Evolutionary conservation across 2,888 invertebrate genomes (phyloP).

Genomic region (Caenorhabditis uteleia): DNA sequence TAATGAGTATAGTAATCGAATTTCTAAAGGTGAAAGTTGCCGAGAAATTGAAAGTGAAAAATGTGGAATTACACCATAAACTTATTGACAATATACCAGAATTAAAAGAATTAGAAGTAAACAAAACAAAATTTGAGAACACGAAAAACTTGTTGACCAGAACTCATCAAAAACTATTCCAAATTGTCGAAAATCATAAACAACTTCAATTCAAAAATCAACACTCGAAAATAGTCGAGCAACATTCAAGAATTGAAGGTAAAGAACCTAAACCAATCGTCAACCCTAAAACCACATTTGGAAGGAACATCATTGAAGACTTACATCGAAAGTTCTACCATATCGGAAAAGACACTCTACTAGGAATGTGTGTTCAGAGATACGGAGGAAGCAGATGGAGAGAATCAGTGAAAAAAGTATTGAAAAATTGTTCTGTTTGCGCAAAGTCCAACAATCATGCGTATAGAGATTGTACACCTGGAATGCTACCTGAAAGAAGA

Average conservation of each 20-base stretch:
- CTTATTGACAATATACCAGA: background rate
- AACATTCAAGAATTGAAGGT: background rate
- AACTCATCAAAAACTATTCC: background rate
- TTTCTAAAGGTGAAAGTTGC: too few relatives aligned
- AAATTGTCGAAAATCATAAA: constrained; percentile 1
- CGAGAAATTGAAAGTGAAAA: too few relatives aligned
- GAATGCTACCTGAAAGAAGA: background rate
- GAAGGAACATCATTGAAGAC: background rate
- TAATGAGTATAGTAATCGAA: too few relatives aligned
- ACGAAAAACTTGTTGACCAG: too few relatives aligned
- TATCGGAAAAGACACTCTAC: background rate
- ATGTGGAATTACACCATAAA: too few relatives aligned
- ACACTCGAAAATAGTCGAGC: too few relatives aligned
- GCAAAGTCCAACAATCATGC: constrained; percentile 1
- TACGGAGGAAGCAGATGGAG: constrained; percentile 2
- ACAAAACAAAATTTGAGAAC: too few relatives aligned
- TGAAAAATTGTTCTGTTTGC: background rate
- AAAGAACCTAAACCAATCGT: constrained; percentile 1
- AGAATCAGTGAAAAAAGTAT: background rate
- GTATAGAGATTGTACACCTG: background rate
- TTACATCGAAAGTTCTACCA: constrained; percentile 1
- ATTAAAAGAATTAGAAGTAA: background rate
- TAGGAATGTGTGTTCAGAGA: background rate
- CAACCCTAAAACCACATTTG: background rate
- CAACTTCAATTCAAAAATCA: background rate